Evolutionary conservation across 2,113 vertebrate genomes (phyloP).

Genomic region (Pao palembangensis): DNA sequence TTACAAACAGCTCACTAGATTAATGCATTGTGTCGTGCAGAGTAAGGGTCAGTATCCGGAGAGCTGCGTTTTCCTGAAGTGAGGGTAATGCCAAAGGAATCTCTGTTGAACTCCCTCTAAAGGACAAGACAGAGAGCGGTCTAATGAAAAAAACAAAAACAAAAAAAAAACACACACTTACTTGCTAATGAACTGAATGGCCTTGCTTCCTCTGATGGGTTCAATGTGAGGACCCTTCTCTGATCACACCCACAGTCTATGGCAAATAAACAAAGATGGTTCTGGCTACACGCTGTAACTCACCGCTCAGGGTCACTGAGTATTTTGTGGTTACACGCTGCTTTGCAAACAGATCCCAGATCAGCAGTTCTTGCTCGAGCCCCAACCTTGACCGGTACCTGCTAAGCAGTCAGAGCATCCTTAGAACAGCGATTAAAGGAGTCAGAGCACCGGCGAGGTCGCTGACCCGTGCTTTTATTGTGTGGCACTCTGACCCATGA

Average conservation of each 20-base stretch:
- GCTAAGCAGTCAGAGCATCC: constrained; percentile 60
- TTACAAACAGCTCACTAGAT: constrained; percentile 73
- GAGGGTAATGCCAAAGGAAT: constrained; percentile 66
- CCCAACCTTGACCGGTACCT: constrained; percentile 70
- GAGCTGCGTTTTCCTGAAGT: constrained; percentile 62
- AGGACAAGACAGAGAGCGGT: constrained; percentile 19
- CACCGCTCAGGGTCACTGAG: constrained; percentile 60
- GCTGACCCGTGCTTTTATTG: constrained; percentile 59
- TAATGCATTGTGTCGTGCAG: constrained; percentile 69
- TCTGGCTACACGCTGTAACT: constrained; percentile 50
- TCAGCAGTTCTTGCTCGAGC: constrained; percentile 62
- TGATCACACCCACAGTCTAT: constrained; percentile 33
- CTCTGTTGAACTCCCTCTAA: constrained; percentile 55
- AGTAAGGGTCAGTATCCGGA: constrained; percentile 67
- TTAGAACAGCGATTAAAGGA: constrained; percentile 68
- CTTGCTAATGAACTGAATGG: constrained; percentile 61
- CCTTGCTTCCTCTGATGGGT: constrained; percentile 58
- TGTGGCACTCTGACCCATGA: constrained; percentile 59
- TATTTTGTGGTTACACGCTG: constrained; percentile 67
- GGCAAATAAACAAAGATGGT: constrained; percentile 58
- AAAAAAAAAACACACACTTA: constrained; percentile 3
- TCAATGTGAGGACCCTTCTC: constrained; percentile 54
- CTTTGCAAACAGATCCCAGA: constrained; percentile 67
- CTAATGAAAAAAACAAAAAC: not conserved
- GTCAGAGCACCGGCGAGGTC: constrained; percentile 53